A percentile compares a stretch with the other conserved stretches of the same genome.
phyloP scores from a whole-genome alignment of 2,888 invertebrate genomes.

The Gnatocerus cornutus region DNA sequence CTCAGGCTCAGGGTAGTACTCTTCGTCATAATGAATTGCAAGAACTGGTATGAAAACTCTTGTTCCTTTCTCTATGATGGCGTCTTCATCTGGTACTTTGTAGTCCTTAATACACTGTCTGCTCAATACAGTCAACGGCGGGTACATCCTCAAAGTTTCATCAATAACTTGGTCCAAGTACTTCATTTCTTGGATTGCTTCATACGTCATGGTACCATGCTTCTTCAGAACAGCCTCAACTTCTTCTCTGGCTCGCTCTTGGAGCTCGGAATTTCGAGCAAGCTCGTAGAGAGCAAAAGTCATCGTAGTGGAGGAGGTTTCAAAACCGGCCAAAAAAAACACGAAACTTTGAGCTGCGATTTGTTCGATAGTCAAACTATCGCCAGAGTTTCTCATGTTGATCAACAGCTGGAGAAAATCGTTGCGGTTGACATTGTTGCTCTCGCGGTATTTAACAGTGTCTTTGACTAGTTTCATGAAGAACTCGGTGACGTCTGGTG shows the following conservation, averaged over 20 bases:
- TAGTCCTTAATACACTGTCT: slow-evolving; percentile 58
- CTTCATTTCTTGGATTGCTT: slow-evolving; percentile 53
- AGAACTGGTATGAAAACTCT: slow-evolving; percentile 53
- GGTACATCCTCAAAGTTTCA: slow-evolving; percentile 57
- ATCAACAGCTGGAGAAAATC: slow-evolving; percentile 75
- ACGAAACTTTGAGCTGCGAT: slow-evolving; percentile 44
- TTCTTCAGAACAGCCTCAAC: slow-evolving; percentile 50
- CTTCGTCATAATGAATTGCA: slow-evolving; percentile 56
- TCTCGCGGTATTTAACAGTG: slow-evolving; percentile 70
- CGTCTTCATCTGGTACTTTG: slow-evolving; percentile 53
- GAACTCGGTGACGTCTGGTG: slow-evolving; percentile 65
- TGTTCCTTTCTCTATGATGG: slow-evolving; percentile 57
- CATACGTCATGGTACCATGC: slow-evolving; percentile 53
- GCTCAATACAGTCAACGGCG: slow-evolving; percentile 52
- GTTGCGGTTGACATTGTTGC: slow-evolving; percentile 70
- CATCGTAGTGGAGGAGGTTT: slow-evolving; percentile 57
- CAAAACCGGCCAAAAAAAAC: slow-evolving; percentile 54
- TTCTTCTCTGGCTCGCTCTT: slow-evolving; percentile 52
- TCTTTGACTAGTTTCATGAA: slow-evolving; percentile 70
- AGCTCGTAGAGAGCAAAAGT: slow-evolving; percentile 54
- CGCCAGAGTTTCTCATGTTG: slow-evolving; percentile 64
- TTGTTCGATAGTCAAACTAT: slow-evolving; percentile 21
- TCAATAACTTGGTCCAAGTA: slow-evolving; percentile 54
- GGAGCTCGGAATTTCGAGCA: slow-evolving; percentile 49
- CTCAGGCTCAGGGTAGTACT: slow-evolving; percentile 57